Evolutionary conservation across 2,888 invertebrate species (phyloP), one percentile per base, ranked within the genome.

Genomic region (Polydrusus pterygomalis): DNA sequence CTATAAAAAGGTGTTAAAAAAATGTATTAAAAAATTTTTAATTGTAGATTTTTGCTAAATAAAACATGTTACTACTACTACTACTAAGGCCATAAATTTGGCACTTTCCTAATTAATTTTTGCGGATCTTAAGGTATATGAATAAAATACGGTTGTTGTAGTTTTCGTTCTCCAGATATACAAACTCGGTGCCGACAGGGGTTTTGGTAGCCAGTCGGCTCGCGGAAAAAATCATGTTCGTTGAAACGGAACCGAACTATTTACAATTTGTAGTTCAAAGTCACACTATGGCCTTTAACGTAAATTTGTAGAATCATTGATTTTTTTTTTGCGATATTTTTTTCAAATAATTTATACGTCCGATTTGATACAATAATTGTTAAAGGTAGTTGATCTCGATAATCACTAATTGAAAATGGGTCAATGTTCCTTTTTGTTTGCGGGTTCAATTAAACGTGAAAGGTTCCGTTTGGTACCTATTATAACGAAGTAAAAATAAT

Each of bases 221-320:
- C 8, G 58, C 38, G 38, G 17, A 64, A 75, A 75, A 70, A 68
- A 15, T 45, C 54, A 43, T 40, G 73, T 40, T 18, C 72, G 15
- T 6, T 38, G 64, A 62, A 64, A 58, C 69, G 73, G 70, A 76
- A 76, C 76, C 54, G 34, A 72, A 54, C 72, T 38, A 65, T 67
- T 72, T 65, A 56, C 45, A 20, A 47, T 56, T 74, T 69, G 64
- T 76, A 76, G 76, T 76, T 62, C 76, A 76, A 76, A 73, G 76
- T 76, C 76, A 73, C 45, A 49, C n/a, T 47, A 47, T 51, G 72
- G 70, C 76, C 76, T 76, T 73, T 76, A 69, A 71, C 71, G 71
- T 70, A 62, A 54, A 75, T 58, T 75, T 72, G 49, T 45, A 70
- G 72, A 73, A 69, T 54, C 72, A 69, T 73, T 76, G 68, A 56